Conservation (phyloP, 1,140 invertebrate species). For the Maconellicoccus hirsutus region DNA sequence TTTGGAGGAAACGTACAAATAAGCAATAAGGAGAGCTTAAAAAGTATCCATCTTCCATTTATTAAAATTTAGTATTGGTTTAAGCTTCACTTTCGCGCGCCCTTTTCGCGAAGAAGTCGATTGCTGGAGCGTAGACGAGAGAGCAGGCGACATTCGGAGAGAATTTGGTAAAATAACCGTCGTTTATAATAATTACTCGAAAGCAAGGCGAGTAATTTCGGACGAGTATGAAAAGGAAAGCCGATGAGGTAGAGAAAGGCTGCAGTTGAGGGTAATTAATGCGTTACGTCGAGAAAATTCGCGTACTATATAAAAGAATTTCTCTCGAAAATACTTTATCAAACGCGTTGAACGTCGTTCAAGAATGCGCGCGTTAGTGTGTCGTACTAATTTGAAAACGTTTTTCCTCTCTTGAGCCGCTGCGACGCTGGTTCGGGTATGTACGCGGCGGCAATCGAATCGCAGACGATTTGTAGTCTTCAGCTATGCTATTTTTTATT, state of each 20-base stretch:
- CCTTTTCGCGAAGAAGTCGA: too few relatives aligned
- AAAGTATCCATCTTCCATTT: too few relatives aligned
- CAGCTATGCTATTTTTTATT: not conserved
- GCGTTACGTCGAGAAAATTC: not conserved
- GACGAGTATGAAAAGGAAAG: not conserved
- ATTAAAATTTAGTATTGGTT: too few relatives aligned
- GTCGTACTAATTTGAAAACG: not conserved
- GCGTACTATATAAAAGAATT: not conserved
- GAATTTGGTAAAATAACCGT: too few relatives aligned
- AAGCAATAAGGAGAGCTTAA: too few relatives aligned
- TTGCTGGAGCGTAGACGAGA: too few relatives aligned
- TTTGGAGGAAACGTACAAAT: too few relatives aligned
- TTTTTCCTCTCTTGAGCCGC: too few relatives aligned
- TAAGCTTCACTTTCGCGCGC: too few relatives aligned
- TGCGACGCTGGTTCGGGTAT: not conserved
- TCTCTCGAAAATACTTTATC: slow-evolving; percentile 7
- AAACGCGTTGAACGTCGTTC: not conserved
- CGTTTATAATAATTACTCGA: not conserved
- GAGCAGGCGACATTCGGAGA: too few relatives aligned
- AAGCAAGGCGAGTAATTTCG: not conserved
- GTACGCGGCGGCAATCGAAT: not conserved
- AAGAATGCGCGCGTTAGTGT: not conserved
- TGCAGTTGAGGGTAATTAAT: not conserved
- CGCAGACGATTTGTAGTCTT: not conserved
- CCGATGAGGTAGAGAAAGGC: not conserved